Conservation (phyloP, 2,797 vertebrate species). For the Sebastes minor region DNA sequence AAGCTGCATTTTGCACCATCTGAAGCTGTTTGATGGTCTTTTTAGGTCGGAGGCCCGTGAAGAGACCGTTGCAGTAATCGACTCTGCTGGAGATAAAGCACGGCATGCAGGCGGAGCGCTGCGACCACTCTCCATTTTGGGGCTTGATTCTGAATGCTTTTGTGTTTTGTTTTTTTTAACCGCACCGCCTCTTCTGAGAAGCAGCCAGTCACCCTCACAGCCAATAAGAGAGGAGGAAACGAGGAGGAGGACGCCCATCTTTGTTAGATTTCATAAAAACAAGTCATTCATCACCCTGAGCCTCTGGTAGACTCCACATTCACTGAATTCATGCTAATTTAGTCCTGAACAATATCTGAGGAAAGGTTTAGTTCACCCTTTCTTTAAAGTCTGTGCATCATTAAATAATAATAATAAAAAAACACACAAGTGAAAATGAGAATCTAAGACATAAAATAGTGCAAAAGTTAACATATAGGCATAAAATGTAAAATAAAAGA, state of each 20-base stretch:
- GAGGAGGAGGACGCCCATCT: slow-evolving; percentile 41
- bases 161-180: background rate
- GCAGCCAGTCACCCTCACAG: slow-evolving; percentile 3
- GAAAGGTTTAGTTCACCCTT: background rate
- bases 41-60: too few species aligned
- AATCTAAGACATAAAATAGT: background rate
- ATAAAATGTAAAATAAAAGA: background rate
- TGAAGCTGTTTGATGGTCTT: too few species aligned
- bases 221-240: slow-evolving; percentile 32
- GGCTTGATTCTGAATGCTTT: background rate
- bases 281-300: slow-evolving; percentile 27
- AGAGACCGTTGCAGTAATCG: too few species aligned
- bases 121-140: background rate
- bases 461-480: background rate
- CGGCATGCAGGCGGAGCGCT: fast-evolving
- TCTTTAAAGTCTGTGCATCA: background rate
- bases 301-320: background rate
- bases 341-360: background rate
- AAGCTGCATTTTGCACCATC: too few species aligned
- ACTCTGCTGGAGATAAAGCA: too few species aligned
- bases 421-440: background rate
- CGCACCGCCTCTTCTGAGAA: background rate
- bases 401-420: background rate
- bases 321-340: background rate
- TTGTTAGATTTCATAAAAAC: slow-evolving; percentile 67